Conservation (phyloP, 2,113 vertebrate species). For the Tursiops truncatus region DNA sequence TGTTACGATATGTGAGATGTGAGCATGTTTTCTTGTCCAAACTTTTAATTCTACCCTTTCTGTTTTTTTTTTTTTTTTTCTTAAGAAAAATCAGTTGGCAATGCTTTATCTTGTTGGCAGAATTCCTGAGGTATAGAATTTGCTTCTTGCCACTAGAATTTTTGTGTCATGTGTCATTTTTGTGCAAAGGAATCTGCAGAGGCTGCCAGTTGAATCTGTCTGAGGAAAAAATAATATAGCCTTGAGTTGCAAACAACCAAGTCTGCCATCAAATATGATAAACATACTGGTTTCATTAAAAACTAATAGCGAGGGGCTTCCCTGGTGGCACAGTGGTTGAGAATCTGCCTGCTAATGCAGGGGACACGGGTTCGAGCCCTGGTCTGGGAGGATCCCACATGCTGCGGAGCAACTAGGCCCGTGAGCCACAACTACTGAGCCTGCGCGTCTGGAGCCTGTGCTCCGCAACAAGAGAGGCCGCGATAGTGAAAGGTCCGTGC, state of each 20-base stretch:
- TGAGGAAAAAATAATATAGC: background rate
- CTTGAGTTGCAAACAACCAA: background rate
- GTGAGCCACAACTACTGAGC: no score
- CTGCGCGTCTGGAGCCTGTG: no score
- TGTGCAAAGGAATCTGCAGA: constrained; percentile 26
- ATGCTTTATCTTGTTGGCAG: background rate
- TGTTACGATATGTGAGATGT: background rate
- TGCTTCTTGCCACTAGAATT: background rate
- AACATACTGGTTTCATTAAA: constrained; percentile 70
- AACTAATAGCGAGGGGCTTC: background rate
- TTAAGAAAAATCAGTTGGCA: background rate
- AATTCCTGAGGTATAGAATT: background rate
- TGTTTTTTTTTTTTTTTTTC: background rate
- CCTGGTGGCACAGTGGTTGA: no score
- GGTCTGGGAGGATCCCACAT: no score
- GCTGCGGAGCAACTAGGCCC: no score
- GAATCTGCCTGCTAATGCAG: no score
- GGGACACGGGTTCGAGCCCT: no score
- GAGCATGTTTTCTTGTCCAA: background rate
- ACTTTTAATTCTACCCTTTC: background rate
- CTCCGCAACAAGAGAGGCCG: no score
- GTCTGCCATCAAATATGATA: constrained; percentile 10
- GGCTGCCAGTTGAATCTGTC: constrained; percentile 26
- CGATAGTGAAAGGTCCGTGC: no score
- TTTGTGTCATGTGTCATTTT: background rate